Conservation (phyloP, 2,113 vertebrate genomes). For the Kryptolebias marmoratus region DNA sequence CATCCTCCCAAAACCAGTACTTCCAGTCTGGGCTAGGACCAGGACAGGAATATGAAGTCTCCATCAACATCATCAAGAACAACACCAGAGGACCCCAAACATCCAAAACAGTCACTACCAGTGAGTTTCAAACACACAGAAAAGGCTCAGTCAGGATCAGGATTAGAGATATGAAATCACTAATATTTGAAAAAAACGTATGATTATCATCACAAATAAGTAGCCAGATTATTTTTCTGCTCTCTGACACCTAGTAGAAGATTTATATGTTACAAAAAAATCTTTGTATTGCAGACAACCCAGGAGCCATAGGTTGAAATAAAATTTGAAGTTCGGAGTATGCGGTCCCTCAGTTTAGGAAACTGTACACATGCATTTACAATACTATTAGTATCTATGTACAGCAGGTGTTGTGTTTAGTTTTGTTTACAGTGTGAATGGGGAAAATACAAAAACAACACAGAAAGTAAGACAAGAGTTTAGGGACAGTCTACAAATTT, state of each 20-base stretch:
- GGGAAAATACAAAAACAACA: too few relatives aligned
- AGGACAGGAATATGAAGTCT: conserved; percentile 93
- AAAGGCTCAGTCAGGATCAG: background rate
- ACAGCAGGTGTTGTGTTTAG: too few relatives aligned
- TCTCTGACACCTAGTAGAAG: background rate
- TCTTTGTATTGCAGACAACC: background rate
- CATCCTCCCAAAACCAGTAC: conserved; percentile 84
- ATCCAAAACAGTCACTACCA: conserved; percentile 85
- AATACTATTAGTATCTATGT: too few relatives aligned
- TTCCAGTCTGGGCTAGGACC: conserved; percentile 89
- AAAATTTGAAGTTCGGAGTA: too few relatives aligned
- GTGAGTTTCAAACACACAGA: conserved; percentile 77
- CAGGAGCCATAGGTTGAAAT: too few relatives aligned
- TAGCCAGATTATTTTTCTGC: background rate
- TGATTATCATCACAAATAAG: too few relatives aligned
- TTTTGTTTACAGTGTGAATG: too few relatives aligned
- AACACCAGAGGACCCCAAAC: conserved; percentile 87
- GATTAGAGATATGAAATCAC: background rate
- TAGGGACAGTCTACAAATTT: too few relatives aligned
- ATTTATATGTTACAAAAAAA: background rate
- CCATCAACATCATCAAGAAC: conserved; percentile 89
- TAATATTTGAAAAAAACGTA: background rate
- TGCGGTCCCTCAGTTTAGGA: too few relatives aligned
- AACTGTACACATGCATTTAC: too few relatives aligned
- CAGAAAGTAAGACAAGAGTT: too few relatives aligned